These are phyloP conservation scores for Protosalanx chinensis DNA, from an alignment of 2,797 vertebrate genomes.

Conservation along the genomic window DNA sequence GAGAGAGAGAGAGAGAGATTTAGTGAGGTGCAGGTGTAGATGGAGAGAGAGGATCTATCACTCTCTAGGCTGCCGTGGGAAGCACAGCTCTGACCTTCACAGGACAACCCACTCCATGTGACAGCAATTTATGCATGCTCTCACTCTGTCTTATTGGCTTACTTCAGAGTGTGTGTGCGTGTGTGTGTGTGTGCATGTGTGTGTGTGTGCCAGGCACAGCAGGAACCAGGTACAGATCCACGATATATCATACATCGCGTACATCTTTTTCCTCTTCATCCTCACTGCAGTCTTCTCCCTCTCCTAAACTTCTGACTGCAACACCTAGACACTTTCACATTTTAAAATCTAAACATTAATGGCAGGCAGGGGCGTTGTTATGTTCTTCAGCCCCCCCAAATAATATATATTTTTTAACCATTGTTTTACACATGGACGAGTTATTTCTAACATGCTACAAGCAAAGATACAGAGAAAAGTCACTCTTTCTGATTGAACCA, in stretches of 20 bases:
- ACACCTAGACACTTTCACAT: no score
- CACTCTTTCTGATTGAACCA: no score
- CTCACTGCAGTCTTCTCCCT: neutral
- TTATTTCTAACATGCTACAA: no score
- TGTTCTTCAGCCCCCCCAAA: no score
- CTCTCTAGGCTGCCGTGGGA: conserved; percentile 50
- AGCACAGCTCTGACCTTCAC: conserved; percentile 65
- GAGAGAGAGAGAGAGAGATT: neutral
- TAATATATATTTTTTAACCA: no score
- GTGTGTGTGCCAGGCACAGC: conserved; percentile 30
- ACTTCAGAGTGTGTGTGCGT: conserved; percentile 22
- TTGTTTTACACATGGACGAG: no score
- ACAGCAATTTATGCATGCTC: conserved; percentile 61
- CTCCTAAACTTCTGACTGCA: neutral
- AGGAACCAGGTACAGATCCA: conserved; percentile 50
- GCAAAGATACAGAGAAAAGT: no score
- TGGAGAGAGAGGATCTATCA: conserved; percentile 52
- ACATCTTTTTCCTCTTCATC: conserved; percentile 16
- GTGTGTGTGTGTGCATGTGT: conserved; percentile 16
- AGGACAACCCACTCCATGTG: conserved; percentile 53
- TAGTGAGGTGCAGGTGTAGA: conserved; percentile 55
- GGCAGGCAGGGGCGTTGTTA: no score
- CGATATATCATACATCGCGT: conserved; percentile 43
- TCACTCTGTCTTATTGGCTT: conserved; percentile 62
- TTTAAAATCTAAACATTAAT: no score